These are phyloP conservation scores for Epirrita christyi DNA, from an alignment of 2,888 invertebrate genomes.

Conservation along the genomic window DNA sequence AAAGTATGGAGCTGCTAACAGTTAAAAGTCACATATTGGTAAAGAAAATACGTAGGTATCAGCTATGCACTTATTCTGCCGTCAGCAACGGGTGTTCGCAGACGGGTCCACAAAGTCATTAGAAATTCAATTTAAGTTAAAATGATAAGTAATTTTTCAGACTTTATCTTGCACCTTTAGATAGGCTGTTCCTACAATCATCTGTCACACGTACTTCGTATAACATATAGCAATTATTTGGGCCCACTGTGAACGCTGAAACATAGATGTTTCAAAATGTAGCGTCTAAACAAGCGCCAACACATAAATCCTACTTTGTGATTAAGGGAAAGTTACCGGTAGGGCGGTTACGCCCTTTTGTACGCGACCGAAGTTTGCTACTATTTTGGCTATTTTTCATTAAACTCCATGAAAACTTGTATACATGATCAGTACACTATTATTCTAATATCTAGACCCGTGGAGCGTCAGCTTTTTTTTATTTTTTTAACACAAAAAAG, in stretches of 20 bases:
- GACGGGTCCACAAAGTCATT: conserved; percentile 32
- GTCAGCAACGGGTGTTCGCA: conserved; percentile 21
- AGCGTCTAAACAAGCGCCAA: too few relatives aligned
- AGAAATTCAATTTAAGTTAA: conserved; percentile 34
- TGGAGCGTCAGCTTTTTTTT: too few relatives aligned
- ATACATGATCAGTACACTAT: too few relatives aligned
- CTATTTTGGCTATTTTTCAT: too few relatives aligned
- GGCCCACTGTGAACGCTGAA: conserved; percentile 12
- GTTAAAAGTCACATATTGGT: neutral
- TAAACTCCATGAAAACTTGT: too few relatives aligned
- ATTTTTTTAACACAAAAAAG: too few relatives aligned
- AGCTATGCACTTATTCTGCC: conserved; percentile 24
- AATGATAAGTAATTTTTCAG: conserved; percentile 34
- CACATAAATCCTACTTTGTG: too few relatives aligned
- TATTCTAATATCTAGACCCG: too few relatives aligned
- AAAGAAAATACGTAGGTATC: conserved; percentile 1
- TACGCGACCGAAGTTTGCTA: too few relatives aligned
- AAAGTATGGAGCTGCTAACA: too few relatives aligned
- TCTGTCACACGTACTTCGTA: neutral
- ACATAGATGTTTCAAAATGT: neutral
- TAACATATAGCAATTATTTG: neutral
- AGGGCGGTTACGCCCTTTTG: too few relatives aligned
- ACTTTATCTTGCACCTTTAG: conserved; percentile 35
- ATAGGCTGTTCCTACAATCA: conserved; percentile 24
- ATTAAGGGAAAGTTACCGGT: too few relatives aligned